Base-by-base conservation (phyloP, 2,888 invertebrate genomes). In the Drosophila nr. perissopoda region DNA sequence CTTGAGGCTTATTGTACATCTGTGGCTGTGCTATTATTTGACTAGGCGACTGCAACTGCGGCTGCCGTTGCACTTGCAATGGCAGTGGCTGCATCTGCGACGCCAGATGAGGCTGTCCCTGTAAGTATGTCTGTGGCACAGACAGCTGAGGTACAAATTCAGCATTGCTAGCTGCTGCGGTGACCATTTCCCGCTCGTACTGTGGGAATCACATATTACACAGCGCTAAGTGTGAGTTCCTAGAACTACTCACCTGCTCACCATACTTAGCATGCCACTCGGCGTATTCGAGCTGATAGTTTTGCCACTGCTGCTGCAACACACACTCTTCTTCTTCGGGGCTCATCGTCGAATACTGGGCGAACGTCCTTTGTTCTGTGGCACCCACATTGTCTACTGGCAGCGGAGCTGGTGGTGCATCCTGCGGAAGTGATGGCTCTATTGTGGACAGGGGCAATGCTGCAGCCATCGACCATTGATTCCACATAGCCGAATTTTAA, bases 171-270 rank as follows among this genome's bases (percentile, higher is more conserved):
- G 82, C 86, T 16, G 90, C 77, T 8, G 91, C 90, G 0, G 92
- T 91, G 13, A 92, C 92, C 93, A 93, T 92, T 87, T 93, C 93
- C 1, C 92, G 89, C 69, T 92, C 92, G 71, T 93, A 93, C 92
- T 93, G 66, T 21, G 2, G 13, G 21, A 45, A 45, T 21, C 21
- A 7, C 21, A 21, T 21, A 45, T 45, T 21, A 21, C 13, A 21
- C 7, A 7, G 7, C 4, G 21, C 21, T 7, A 13, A 21, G 4
- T 21, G 45, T 13, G 13, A 16, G 4, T 45, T 13, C 1, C 13
- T 21, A 42, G 11, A 11, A 5, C 21, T 21, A 11, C 42, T 5
- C 42, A 42, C 42, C 42, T 21, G 42, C 5, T 21, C 11, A 21
- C 42, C 42, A 5, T 42, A 42, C 11, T 42, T 42, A 2, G 42